Evolutionary conservation across 2,113 vertebrate species (phyloP).

Genomic region (Caranx melampygus): DNA sequence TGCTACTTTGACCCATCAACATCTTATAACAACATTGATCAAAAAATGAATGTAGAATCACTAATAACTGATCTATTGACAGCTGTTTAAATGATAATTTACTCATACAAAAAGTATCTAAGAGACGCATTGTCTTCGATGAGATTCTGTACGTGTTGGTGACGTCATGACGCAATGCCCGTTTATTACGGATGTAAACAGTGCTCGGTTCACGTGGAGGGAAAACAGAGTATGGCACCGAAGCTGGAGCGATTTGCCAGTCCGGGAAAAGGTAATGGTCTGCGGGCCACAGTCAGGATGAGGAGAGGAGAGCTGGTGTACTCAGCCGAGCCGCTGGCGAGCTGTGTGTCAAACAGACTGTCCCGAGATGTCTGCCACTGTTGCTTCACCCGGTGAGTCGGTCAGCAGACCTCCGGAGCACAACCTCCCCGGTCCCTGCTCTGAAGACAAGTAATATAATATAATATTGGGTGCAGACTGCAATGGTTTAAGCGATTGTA

Average conservation of each 20-base stretch:
- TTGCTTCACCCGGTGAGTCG: conserved; percentile 89
- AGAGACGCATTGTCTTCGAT: too few species aligned
- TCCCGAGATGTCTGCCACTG: conserved; percentile 84
- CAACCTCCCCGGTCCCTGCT: too few species aligned
- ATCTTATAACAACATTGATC: too few species aligned
- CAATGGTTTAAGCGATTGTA: too few species aligned
- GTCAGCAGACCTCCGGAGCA: not conserved
- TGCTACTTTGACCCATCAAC: too few species aligned
- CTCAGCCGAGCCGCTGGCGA: conserved; percentile 85
- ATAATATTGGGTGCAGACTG: not conserved
- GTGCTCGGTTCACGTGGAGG: conserved; percentile 34
- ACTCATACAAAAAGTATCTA: too few species aligned
- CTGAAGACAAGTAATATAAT: too few species aligned
- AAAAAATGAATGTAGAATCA: too few species aligned
- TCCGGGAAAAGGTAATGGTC: conserved; percentile 85
- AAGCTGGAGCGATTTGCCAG: conserved; percentile 86
- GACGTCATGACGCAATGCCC: conserved; percentile 60
- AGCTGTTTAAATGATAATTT: too few species aligned
- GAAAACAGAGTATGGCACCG: conserved; percentile 69
- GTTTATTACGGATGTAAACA: conserved; percentile 71
- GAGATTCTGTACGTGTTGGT: not conserved
- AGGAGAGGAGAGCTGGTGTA: conserved; percentile 83
- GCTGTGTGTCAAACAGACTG: conserved; percentile 80
- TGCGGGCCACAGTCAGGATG: conserved; percentile 77
- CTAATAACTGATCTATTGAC: too few species aligned